Evolutionary conservation across 23 tunicate genomes (phyloP).

Genomic region (Corella eumyota): DNA sequence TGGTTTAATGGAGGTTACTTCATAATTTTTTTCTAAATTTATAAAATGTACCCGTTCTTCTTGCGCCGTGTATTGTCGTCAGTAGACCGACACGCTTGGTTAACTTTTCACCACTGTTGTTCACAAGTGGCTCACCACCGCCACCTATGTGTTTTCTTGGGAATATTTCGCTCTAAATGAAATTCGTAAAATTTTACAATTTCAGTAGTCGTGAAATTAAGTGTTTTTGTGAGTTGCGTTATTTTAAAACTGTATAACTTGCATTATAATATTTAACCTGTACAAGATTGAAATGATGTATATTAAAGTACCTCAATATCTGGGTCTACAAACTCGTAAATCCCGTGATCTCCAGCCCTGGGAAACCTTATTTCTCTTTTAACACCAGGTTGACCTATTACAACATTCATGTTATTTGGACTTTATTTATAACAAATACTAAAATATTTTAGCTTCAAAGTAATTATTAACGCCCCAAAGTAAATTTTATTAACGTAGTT

Average conservation of each 20-base stretch:
- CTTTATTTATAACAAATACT: no score
- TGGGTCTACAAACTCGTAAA: slow-evolving; percentile 75
- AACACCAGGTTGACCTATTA: slow-evolving; percentile 24
- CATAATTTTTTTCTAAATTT: no score
- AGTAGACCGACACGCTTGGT: slow-evolving; percentile 74
- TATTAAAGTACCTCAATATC: slow-evolving; percentile 11
- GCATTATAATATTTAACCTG: no score
- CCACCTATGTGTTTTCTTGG: slow-evolving; percentile 82
- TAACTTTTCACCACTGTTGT: slow-evolving; percentile 28
- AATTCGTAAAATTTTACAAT: neutral
- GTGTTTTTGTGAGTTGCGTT: no score
- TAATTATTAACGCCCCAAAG: neutral
- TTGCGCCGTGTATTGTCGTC: slow-evolving; percentile 81
- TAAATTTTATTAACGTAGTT: neutral
- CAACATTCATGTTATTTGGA: no score
- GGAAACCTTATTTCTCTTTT: slow-evolving; percentile 42
- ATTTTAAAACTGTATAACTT: no score
- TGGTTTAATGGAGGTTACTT: no score
- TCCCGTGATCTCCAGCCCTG: slow-evolving; percentile 78
- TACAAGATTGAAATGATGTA: no score
- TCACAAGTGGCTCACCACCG: slow-evolving; percentile 80
- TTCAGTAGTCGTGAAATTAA: neutral
- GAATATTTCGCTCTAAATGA: slow-evolving; percentile 30
- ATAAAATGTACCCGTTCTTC: slow-evolving; percentile 72
- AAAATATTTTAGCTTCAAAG: no score